Base-by-base conservation (phyloP, 2,113 vertebrate genomes). In the Microtus richardsoni region DNA sequence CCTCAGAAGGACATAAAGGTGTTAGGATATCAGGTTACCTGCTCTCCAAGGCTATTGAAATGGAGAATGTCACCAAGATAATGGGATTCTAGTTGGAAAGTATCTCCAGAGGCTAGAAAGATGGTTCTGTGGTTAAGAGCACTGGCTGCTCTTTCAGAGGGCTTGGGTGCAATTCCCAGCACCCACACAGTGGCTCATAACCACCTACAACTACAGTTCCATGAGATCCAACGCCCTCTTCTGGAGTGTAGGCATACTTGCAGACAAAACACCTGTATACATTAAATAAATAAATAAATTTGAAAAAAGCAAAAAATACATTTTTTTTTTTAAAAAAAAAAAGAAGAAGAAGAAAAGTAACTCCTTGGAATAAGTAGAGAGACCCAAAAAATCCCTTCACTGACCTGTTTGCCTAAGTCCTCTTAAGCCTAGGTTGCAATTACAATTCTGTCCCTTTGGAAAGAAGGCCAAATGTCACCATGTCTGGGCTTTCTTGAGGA, bases 1-100 rank as follows among this genome's bases (percentile, higher is more conserved):
- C 66, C 71, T 94, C 96, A 88, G 91, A 96, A 93, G 91, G 91
- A 91, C 94, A 92, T n/a, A 91, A 89, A 96, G 89, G 94, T 97
- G 97, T 96, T 95, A 24, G 3, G 30, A 7, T 82, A 66, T 94
- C 79, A 13, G 54, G 49, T 93, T 95, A 58, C 82, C 64, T 47
- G 73, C 70, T 92, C 60, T 75, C 71, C 88, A 82, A 88, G 71
- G 75, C 85, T 13, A 75, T 3, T 82, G 86, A 95, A 71, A 84
- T 89, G 47, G 91, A 89, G 78, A 91, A 83, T 60, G 78, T 91
- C 49, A 87, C 75, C 41, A 26, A 83, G 78, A 91, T 44, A 91
- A 68, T n/a, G 62, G 93, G 47, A 62, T 71, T 41, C 0, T 36
- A 74, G n/a, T 3, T 60, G 68, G 89, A 52, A 86, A 93, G 62